Conservation (phyloP, 2,888 invertebrate species). For the Endomychus coccineus region DNA sequence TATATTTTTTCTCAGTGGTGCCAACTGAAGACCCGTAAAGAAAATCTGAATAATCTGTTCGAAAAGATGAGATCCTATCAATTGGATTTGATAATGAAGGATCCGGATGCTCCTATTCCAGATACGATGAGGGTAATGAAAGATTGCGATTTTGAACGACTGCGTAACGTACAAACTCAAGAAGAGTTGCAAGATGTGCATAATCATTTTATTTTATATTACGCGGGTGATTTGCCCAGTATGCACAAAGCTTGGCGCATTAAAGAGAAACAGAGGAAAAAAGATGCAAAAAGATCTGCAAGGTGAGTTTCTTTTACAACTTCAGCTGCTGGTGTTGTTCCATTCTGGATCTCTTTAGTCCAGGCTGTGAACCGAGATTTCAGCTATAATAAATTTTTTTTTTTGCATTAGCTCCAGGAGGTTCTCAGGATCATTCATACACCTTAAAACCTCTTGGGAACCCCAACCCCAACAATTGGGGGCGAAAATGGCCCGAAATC, state of each 20-base stretch:
- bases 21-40: conserved; percentile 77
- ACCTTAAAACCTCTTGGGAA: too few species aligned
- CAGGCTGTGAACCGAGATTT: too few species aligned
- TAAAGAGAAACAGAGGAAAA: conserved; percentile 58
- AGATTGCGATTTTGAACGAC: conserved; percentile 76
- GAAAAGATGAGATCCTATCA: conserved; percentile 91
- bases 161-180: conserved; percentile 69
- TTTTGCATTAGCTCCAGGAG: too few species aligned
- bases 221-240: conserved; percentile 72
- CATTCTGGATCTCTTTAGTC: conserved; percentile 14
- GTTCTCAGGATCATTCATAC: conserved; percentile 1
- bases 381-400: too few species aligned
- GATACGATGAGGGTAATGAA: conserved; percentile 75
- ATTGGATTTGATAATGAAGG: conserved; percentile 69
- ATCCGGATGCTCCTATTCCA: conserved; percentile 76
- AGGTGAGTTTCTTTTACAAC: conserved; percentile 16
- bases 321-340: background rate
- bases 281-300: conserved; percentile 46
- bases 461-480: too few species aligned
- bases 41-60: conserved; percentile 71
- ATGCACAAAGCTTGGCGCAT: conserved; percentile 70
- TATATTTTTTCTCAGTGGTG: conserved; percentile 60
- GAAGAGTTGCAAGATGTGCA: conserved; percentile 92
- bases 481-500: too few species aligned
- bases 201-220: conserved; percentile 88